Percentiles rank a stretch among this genome's conserved stretches.
These are phyloP conservation scores for Drosophila trapezifrons DNA, from an alignment of 1,140 invertebrate genomes.

Conservation along the genomic window DNA sequence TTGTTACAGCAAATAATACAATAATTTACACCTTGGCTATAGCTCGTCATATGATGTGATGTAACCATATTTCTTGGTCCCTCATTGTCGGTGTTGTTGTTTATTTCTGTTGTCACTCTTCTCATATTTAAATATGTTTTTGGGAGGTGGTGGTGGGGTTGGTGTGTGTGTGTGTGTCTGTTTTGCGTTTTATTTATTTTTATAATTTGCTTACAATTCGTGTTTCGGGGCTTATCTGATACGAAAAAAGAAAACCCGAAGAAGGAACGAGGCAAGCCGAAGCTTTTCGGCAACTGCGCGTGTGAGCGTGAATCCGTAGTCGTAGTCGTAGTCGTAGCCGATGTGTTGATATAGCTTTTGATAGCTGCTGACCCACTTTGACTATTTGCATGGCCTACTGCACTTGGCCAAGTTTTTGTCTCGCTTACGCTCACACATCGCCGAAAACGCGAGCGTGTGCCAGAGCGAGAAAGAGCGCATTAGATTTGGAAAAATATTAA, in stretches of 20 bases:
- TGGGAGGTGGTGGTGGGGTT: constrained; percentile 3
- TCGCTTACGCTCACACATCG: constrained; percentile 42
- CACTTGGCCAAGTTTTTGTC: constrained; percentile 84
- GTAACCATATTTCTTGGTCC: constrained; percentile 52
- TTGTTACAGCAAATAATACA: constrained; percentile 68
- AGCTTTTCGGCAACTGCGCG: constrained; percentile 25
- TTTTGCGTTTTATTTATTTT: constrained; percentile 53
- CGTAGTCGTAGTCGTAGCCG: constrained; percentile 40
- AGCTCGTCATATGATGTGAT: constrained; percentile 43
- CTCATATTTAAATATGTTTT: constrained; percentile 67
- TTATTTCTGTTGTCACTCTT: constrained; percentile 40
- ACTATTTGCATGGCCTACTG: constrained; percentile 83
- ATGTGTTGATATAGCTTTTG: constrained; percentile 63
- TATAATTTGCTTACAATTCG: constrained; percentile 66
- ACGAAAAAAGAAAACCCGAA: constrained; percentile 33
- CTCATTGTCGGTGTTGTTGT: constrained; percentile 21
- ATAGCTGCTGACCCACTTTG: constrained; percentile 81
- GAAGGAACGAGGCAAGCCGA: constrained; percentile 29
- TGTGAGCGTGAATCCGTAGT: background rate
- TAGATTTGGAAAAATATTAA: constrained; percentile 16
- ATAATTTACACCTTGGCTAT: constrained; percentile 65
- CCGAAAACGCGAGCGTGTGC: constrained; percentile 35
- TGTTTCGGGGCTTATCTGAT: constrained; percentile 46
- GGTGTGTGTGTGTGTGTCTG: constrained; percentile 9
- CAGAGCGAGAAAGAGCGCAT: constrained; percentile 19